phyloP scores from a whole-genome alignment of 2,888 invertebrate species.

The Leptinotarsa rubiginosa region DNA sequence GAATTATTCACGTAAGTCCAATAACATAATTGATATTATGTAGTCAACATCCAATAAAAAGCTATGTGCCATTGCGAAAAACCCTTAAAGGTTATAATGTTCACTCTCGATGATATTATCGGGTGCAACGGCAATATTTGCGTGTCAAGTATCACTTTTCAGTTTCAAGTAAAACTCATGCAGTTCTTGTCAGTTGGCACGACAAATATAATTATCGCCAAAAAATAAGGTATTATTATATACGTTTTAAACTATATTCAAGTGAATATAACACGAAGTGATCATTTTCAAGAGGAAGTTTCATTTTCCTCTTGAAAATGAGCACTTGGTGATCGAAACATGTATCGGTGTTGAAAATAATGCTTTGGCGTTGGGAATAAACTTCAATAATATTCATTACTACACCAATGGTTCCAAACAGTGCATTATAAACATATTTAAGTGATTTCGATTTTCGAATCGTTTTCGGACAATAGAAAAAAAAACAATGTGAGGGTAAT shows the following conservation, averaged over 20 bases:
- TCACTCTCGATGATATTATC: background rate
- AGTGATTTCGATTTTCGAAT: background rate
- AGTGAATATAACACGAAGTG: no score
- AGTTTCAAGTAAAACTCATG: constrained; percentile 1
- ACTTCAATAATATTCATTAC: no score
- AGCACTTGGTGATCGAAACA: no score
- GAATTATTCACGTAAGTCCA: background rate
- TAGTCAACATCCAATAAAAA: background rate
- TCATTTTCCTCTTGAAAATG: no score
- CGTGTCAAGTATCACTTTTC: constrained; percentile 7
- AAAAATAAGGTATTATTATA: background rate
- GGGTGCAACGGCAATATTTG: background rate
- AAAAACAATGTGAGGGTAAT: no score
- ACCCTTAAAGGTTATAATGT: background rate
- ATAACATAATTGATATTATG: background rate
- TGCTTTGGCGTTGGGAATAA: no score
- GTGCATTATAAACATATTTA: background rate
- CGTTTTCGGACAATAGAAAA: no score
- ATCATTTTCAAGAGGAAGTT: no score
- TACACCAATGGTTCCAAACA: no score
- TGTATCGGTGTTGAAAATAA: no score
- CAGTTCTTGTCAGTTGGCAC: background rate
- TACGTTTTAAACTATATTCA: background rate
- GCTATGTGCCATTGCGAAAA: background rate
- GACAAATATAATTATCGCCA: constrained; percentile 18